Percentiles rank a stretch among this genome's conserved stretches.
Evolutionary conservation across 35 echinoderm and acorn worm species (phyloP).

Genomic region (Nesometra sesokonis): DNA sequence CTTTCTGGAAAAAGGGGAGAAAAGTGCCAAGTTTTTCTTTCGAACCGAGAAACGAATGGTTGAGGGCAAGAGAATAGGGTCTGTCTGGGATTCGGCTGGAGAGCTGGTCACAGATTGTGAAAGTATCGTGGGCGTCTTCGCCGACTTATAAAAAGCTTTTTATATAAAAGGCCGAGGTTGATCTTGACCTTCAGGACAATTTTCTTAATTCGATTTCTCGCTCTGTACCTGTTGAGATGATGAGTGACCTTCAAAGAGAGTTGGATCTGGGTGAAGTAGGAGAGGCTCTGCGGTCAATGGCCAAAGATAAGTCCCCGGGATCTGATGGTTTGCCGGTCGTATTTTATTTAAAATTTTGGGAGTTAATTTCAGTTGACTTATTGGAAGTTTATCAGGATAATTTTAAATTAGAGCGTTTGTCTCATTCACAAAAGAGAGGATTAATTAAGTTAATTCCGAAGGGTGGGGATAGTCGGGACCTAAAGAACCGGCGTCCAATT

Average conservation of each 20-base stretch:
- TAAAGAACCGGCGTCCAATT: slow-evolving; percentile 48
- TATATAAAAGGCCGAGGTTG: neutral
- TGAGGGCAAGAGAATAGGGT: neutral
- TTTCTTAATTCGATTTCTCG: neutral
- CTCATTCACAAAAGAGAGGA: slow-evolving; percentile 6
- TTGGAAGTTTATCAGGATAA: slow-evolving; percentile 14
- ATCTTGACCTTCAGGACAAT: neutral
- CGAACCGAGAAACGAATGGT: neutral
- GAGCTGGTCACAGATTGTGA: neutral
- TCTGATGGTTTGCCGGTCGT: neutral
- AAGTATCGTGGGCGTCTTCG: slow-evolving; percentile 10
- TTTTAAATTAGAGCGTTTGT: slow-evolving; percentile 1
- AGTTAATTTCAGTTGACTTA: neutral
- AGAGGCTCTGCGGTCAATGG: neutral
- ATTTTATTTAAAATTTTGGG: slow-evolving; percentile 17
- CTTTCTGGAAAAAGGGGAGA: neutral
- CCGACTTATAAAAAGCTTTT: slow-evolving; percentile 8
- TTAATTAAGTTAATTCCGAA: slow-evolving; percentile 19
- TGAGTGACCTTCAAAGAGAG: neutral
- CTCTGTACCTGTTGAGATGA: neutral
- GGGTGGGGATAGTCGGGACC: neutral
- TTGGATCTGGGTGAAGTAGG: slow-evolving; percentile 5
- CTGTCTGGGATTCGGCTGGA: neutral
- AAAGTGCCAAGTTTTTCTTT: neutral
- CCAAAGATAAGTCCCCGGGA: neutral